phyloP scores from a whole-genome alignment of 1,140 invertebrate species.

The Heliothis subflexa region DNA sequence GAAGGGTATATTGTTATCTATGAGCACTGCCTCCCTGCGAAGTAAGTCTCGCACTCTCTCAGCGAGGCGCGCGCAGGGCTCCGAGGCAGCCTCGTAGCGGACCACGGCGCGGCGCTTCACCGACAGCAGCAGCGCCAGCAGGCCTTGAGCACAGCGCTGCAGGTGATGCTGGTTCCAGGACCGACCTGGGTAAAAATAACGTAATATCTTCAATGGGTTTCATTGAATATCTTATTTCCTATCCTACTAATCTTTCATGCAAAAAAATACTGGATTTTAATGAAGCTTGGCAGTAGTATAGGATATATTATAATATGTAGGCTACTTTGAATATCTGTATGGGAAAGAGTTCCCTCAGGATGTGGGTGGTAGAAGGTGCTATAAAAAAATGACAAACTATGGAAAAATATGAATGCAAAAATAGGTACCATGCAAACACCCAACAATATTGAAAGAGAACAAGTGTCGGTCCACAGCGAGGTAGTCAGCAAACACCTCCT shows the following conservation, averaged over 20 bases:
- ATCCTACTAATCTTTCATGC: too few relatives aligned
- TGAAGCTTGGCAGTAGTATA: too few relatives aligned
- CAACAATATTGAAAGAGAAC: conserved; percentile 92
- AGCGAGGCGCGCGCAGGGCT: conserved; percentile 94
- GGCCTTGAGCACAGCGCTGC: conserved; percentile 93
- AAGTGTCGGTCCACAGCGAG: conserved; percentile 96
- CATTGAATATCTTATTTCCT: too few relatives aligned
- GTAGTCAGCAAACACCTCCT: conserved; percentile 98
- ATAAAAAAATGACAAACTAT: neutral
- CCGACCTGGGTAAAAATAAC: conserved; percentile 83
- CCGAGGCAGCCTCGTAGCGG: conserved; percentile 96
- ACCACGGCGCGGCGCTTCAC: conserved; percentile 96
- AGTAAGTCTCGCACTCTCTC: conserved; percentile 94
- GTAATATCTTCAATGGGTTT: too few relatives aligned
- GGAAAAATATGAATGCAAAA: neutral
- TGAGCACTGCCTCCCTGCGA: conserved; percentile 94
- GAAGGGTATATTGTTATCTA: conserved; percentile 89
- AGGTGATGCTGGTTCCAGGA: conserved; percentile 92
- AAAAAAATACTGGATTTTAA: too few relatives aligned
- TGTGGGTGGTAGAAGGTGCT: too few relatives aligned
- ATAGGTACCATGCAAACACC: conserved; percentile 87
- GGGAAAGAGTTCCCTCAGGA: too few relatives aligned
- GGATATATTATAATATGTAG: too few relatives aligned
- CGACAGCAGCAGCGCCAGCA: conserved; percentile 95
- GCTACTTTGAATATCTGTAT: too few relatives aligned